These are phyloP conservation scores for Allobates femoralis DNA, from an alignment of 2,797 vertebrate genomes.

Conservation along the genomic window DNA sequence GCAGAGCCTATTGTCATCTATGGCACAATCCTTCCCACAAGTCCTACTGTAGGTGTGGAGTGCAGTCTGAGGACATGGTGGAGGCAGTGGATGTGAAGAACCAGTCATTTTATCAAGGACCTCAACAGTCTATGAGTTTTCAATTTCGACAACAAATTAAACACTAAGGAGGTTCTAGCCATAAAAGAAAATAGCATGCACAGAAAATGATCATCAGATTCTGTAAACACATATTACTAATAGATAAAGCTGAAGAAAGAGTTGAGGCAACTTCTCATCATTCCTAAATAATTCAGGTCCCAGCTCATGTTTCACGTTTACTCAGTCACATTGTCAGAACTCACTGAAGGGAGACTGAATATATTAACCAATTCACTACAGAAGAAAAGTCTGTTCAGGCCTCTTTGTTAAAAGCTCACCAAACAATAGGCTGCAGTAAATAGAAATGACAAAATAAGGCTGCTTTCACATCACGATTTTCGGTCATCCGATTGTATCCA, in stretches of 20 bases:
- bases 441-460: too few relatives aligned
- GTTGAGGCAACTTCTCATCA: conserved; percentile 10
- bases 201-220: neutral
- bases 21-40: neutral
- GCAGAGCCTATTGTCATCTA: too few relatives aligned
- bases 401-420: neutral
- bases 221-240: conserved; percentile 21
- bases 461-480: too few relatives aligned
- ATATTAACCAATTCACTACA: conserved; percentile 25
- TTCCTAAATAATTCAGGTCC: conserved; percentile 46
- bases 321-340: neutral
- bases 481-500: too few relatives aligned
- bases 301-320: conserved; percentile 44
- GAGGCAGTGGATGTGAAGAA: neutral
- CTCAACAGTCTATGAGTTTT: neutral
- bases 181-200: neutral
- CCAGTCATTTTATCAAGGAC: neutral
- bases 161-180: neutral
- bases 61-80: too few relatives aligned
- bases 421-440: neutral
- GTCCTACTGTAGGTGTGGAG: neutral
- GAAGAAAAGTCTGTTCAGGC: neutral
- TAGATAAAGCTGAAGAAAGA: conserved; percentile 25
- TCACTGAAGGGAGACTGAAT: neutral
- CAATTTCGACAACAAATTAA: neutral